Conservation (phyloP, 2,888 invertebrate genomes). For the Pyrocoelia pectoralis region DNA sequence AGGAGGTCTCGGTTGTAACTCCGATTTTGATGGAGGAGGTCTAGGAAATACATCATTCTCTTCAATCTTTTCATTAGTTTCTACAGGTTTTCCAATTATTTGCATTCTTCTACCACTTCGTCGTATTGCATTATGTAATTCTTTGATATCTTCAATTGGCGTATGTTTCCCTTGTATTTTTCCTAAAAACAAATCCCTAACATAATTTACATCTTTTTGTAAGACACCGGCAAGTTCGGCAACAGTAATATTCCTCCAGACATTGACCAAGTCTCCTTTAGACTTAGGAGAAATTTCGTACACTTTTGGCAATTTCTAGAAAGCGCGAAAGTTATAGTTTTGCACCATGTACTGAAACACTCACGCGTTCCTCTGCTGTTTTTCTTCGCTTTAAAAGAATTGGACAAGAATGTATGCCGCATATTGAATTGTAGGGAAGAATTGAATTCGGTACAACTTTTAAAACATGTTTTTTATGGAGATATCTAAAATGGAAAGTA, state of each 20-base stretch:
- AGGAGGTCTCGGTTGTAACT: constrained; percentile 81
- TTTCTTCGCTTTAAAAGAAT: constrained; percentile 64
- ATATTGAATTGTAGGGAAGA: too few species aligned
- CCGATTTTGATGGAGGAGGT: constrained; percentile 71
- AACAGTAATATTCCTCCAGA: constrained; percentile 87
- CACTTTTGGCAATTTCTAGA: constrained; percentile 63
- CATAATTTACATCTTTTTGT: constrained; percentile 69
- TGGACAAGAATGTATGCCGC: constrained; percentile 9
- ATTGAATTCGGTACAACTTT: too few species aligned
- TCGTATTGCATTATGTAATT: constrained; percentile 52
- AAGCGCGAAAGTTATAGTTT: too few species aligned
- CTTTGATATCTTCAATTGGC: constrained; percentile 51
- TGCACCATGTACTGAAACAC: too few species aligned
- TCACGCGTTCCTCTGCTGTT: constrained; percentile 70
- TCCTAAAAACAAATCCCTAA: constrained; percentile 53
- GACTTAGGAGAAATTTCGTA: constrained; percentile 70
- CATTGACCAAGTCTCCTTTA: constrained; percentile 65
- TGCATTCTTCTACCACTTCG: constrained; percentile 54
- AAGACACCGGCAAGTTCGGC: constrained; percentile 73
- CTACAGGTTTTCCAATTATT: constrained; percentile 53
- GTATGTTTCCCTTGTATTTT: constrained; percentile 47
- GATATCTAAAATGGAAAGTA: too few species aligned
- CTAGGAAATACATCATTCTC: constrained; percentile 64
- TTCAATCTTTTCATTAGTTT: constrained; percentile 38
- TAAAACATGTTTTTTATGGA: too few species aligned